Evolutionary conservation across 2,797 vertebrate genomes (phyloP), one percentile per base, ranked within the genome.

Genomic region (Coracias cyanogaster): DNA sequence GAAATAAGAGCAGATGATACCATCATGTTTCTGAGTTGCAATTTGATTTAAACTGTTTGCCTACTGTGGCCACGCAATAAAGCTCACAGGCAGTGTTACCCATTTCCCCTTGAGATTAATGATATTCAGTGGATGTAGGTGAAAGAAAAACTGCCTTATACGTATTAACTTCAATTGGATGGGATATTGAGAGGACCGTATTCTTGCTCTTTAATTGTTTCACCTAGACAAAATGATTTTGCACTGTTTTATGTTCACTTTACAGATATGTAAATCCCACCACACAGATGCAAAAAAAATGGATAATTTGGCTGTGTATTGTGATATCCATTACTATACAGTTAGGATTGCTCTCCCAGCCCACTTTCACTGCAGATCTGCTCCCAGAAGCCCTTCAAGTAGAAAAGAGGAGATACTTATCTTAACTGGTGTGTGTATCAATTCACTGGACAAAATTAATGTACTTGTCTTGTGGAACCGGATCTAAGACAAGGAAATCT

Each of bases 171-270:
- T 19, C 26, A 54, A 46, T 72, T 74, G 81, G 21, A 22, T 77
- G 48, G 9, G 58, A 37, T 46, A 45, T 25, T 5, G 19, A 62
- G 9, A 20, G 54, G 52, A n/a, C 24, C 0, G 0, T 24, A 26
- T 31, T 77, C 49, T 74, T 52, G 29, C 9, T 79, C 31, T 73
- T 54, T 52, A 67, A 45, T 49, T 3, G 0, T 71, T 93, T 62
- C 21, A 39, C 49, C 43, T 58, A 48, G 28, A 31, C 7, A 54
- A 86, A 91, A 65, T 18, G 15, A 57, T 74, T 91, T 78, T 76
- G 7, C 12, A 22, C 26, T 62, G 28, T 5, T 86, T 76, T 54
- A 49, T 66, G 31, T 11, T 16, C 12, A 54, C 31, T 48, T 80
- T 45, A 39, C 60, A 49, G 37, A 66, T 1, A 3, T 16, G 9